Evolutionary conservation across 30 jellyfish, hydroid and myxozoan genomes (phyloP).

Genomic region (Clytia hemisphaerica): DNA sequence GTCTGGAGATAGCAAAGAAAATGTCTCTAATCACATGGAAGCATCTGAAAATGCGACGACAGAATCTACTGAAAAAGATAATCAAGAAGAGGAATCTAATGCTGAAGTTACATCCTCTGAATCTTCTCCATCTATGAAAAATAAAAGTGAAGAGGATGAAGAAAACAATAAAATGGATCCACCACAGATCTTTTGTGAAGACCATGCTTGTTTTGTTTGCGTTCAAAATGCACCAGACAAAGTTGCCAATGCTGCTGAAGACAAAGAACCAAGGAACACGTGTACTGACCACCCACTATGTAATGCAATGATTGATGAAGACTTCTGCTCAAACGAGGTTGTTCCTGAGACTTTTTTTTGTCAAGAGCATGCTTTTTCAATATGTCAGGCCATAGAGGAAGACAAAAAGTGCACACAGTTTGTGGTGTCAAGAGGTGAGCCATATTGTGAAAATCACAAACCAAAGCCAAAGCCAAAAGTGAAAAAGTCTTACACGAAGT

Average conservation of each 20-base stretch:
- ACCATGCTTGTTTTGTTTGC: constrained; percentile 26
- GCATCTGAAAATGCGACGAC: too few species aligned
- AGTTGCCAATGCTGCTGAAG: neutral
- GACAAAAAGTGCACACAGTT: neutral
- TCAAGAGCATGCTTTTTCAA: neutral
- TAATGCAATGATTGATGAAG: neutral
- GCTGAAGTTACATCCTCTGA: too few species aligned
- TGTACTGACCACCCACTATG: constrained; percentile 9
- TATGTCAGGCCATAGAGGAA: neutral
- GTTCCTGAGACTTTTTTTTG: neutral
- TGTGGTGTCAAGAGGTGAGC: neutral
- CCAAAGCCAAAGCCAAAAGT: neutral
- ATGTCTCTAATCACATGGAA: neutral
- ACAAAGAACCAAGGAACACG: constrained; percentile 2
- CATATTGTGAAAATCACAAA: constrained; percentile 17
- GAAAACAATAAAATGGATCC: neutral
- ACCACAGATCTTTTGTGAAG: constrained; percentile 18
- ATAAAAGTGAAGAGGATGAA: too few species aligned
- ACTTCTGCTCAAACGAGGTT: neutral
- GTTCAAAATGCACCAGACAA: neutral
- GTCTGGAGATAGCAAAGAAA: neutral
- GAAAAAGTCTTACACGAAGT: neutral
- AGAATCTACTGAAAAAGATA: too few species aligned
- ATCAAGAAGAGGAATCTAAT: too few species aligned
- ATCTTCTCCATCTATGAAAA: too few species aligned